Conservation (phyloP, 2,888 invertebrate genomes). For the Mythimna pallens region DNA sequence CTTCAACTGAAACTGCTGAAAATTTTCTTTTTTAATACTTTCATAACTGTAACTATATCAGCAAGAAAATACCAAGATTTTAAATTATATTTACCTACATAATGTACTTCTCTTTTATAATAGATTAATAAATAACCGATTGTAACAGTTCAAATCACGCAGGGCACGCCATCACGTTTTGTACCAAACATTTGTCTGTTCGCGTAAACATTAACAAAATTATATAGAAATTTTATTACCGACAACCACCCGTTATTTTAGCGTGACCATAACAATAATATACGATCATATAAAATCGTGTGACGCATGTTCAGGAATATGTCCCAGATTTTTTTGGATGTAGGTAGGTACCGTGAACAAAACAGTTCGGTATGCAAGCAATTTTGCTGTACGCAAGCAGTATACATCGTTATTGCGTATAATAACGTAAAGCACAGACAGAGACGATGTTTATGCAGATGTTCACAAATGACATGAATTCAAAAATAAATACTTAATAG, state of each 20-base stretch:
- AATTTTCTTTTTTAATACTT: not conserved
- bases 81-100: slow-evolving; percentile 8
- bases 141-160: slow-evolving; percentile 31
- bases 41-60: not conserved
- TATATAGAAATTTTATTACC: slow-evolving; percentile 61
- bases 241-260: slow-evolving; percentile 57
- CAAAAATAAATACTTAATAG: not conserved
- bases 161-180: slow-evolving; percentile 34
- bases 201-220: slow-evolving; percentile 56
- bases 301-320: slow-evolving; percentile 66
- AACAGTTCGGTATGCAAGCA: not conserved
- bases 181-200: slow-evolving; percentile 56
- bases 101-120: slow-evolving; percentile 13
- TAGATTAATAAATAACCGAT: slow-evolving; percentile 42
- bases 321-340: slow-evolving; percentile 52
- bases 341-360: slow-evolving; percentile 17
- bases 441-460: not conserved
- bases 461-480: not conserved
- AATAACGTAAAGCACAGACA: not conserved
- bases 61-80: not conserved
- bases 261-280: slow-evolving; percentile 68
- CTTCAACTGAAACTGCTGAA: not conserved
- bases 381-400: not conserved
- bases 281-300: slow-evolving; percentile 67
- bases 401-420: not conserved